Evolutionary conservation across 2,113 vertebrate genomes (phyloP).

Genomic region (Pongo pygmaeus): DNA sequence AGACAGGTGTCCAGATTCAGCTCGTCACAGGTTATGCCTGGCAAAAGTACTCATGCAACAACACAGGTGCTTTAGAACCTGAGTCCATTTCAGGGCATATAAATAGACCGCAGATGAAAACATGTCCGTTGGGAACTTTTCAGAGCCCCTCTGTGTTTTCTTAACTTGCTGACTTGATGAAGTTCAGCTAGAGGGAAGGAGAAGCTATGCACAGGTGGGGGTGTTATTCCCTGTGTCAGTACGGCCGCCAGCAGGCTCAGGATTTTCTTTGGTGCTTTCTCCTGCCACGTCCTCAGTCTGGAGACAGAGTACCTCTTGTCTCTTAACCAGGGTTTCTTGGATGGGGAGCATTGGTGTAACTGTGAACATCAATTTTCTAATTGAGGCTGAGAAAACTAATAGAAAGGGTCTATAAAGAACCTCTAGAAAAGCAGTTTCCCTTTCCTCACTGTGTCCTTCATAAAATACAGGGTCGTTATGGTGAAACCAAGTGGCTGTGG

Average conservation of each 20-base stretch:
- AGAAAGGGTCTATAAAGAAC: fast-evolving
- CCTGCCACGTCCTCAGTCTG: background rate
- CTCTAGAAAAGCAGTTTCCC: background rate
- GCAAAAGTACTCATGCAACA: constrained; percentile 33
- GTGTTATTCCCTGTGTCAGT: constrained; percentile 6
- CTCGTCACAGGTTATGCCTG: constrained; percentile 52
- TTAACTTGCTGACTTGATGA: background rate
- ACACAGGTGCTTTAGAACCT: constrained; percentile 34
- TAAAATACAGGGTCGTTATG: fast-evolving
- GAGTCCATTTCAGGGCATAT: background rate
- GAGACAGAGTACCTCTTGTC: constrained; percentile 56
- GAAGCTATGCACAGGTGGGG: background rate
- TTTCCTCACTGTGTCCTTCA: background rate
- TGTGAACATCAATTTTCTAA: constrained; percentile 4
- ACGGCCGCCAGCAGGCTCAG: background rate
- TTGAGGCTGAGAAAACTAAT: background rate
- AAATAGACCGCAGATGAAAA: background rate
- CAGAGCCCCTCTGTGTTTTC: constrained; percentile 12
- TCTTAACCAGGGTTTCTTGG: constrained; percentile 25
- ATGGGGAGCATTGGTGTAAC: background rate
- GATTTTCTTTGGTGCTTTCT: background rate
- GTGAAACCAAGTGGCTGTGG: background rate
- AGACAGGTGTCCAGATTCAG: background rate
- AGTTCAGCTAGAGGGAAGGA: constrained; percentile 30
- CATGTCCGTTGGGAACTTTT: background rate